Evolutionary conservation across 2,113 vertebrate species (phyloP).

Genomic region (Triplophysa tibetana): DNA sequence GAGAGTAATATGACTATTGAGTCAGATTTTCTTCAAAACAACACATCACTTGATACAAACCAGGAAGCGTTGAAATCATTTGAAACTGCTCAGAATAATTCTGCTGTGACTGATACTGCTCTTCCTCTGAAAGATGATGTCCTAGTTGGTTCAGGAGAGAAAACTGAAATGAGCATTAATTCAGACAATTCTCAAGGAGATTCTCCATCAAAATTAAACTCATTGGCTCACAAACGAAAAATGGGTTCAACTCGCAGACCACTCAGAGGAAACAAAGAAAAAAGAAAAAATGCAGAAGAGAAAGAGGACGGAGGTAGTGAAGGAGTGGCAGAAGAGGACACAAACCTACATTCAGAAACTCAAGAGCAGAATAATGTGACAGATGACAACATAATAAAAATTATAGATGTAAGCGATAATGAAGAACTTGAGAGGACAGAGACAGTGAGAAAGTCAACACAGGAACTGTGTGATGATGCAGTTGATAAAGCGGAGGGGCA

Average conservation of each 20-base stretch:
- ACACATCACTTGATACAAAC: neutral
- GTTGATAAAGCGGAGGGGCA: neutral
- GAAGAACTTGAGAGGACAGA: neutral
- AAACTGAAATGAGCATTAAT: neutral
- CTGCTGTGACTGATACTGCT: conserved; percentile 4
- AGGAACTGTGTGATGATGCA: neutral
- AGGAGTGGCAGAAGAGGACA: neutral
- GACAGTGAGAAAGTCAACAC: neutral
- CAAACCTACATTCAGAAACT: neutral
- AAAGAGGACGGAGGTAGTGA: neutral
- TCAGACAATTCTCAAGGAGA: neutral
- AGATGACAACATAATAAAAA: neutral
- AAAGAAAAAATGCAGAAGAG: neutral
- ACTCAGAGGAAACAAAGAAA: neutral
- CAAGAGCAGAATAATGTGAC: neutral
- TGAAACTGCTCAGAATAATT: neutral
- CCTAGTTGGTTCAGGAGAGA: neutral
- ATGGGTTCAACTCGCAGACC: conserved; percentile 20
- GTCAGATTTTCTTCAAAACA: neutral
- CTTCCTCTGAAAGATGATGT: neutral
- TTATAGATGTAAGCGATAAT: neutral
- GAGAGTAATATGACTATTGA: neutral
- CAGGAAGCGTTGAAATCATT: neutral
- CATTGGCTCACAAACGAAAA: conserved; percentile 1
- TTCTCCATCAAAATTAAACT: neutral